A percentile compares a stretch with the other conserved stretches of the same genome.
Evolutionary conservation across 2,113 vertebrate species (phyloP).

Genomic region (Odocoileus virginianus): DNA sequence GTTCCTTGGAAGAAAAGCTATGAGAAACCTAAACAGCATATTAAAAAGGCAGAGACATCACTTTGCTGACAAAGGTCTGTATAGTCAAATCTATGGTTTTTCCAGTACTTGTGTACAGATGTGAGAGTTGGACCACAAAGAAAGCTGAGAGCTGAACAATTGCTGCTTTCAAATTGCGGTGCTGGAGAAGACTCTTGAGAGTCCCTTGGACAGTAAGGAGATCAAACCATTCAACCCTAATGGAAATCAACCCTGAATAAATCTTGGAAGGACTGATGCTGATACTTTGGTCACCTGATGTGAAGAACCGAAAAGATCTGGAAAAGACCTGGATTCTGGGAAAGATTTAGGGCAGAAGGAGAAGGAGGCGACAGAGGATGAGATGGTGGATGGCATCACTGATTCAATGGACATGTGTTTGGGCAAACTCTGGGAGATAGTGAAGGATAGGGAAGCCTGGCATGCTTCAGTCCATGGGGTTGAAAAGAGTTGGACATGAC

Average conservation of each 20-base stretch:
- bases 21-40: neutral
- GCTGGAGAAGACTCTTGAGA: neutral
- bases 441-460: neutral
- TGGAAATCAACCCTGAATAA: neutral
- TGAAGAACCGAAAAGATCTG: neutral
- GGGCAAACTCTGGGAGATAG: neutral
- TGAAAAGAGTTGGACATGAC: neutral
- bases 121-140: neutral
- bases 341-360: neutral
- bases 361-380: neutral
- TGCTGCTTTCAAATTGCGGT: neutral
- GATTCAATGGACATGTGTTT: neutral
- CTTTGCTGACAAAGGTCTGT: neutral
- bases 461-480: rapidly evolving
- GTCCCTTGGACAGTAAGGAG: neutral
- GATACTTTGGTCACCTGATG: neutral
- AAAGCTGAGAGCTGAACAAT: neutral
- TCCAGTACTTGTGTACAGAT: neutral
- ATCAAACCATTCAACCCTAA: neutral
- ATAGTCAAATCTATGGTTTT: neutral
- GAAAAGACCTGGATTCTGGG: neutral
- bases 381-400: neutral
- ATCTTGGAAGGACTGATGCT: neutral
- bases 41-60: neutral
- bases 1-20: neutral